Evolutionary conservation across 2,797 vertebrate genomes (phyloP), one percentile per base, ranked within the genome.

Genomic region (Cossypha polioptera): DNA sequence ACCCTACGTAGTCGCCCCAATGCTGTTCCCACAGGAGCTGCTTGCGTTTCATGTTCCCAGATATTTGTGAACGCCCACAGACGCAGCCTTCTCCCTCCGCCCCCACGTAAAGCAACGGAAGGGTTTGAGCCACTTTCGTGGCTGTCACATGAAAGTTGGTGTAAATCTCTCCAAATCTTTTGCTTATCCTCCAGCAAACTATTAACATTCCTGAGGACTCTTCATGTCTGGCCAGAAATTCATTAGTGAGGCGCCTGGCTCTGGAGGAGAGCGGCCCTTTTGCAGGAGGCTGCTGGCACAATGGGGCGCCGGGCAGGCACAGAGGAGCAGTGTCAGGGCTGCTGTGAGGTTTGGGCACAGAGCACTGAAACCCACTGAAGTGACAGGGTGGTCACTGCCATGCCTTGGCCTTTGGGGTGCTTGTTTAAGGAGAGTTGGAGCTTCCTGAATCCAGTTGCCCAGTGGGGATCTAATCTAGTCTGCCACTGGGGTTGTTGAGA

Each of bases 141-240:
- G 95, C 81, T 77, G 95, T 94, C 95, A 95, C 93, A 88, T 95
- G 88, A 86, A 96, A 93, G 93, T 75, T 14, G 14, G 81, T 80
- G 90, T 95, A 95, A 94, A 93, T 95, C 96, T 93, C 75, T 94
- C 74, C 94, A 96, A 97, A 96, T 94, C 92, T 95, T 76, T 93
- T 72, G 86, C 94, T 97, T 97, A 95, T 96, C 76, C 93, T 92
- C 93, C 95, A 96, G 91, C 92, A 95, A 97, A 93, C 88, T 94
- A 96, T 96, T 97, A 97, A 97, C 97, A 96, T 97, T 97, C 96
- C 94, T 94, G 79, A 95, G 90, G 86, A 92, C 93, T 96, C 96
- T 95, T 95, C 92, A 92, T 92, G 84, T 90, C 83, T 95, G 88
- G 96, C 96, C 96, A 97, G 95, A 95, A 96, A 96, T 96, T 96